A percentile compares a stretch with the other conserved stretches of the same genome.
These are phyloP conservation scores for Tricholaema leucomelas DNA, from an alignment of 2,113 vertebrate species.

Conservation along the genomic window DNA sequence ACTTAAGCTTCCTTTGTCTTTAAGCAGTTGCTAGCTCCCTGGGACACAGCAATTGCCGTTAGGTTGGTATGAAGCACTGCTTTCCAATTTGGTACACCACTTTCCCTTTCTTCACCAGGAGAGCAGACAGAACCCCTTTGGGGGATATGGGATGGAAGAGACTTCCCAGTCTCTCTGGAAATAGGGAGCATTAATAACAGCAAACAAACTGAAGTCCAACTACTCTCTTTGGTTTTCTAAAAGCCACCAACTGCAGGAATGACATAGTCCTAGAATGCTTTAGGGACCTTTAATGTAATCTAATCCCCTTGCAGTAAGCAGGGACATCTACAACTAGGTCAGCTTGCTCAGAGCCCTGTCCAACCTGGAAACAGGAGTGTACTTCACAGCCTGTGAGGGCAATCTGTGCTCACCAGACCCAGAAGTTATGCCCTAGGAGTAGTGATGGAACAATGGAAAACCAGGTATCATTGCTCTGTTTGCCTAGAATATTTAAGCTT, in stretches of 20 bases:
- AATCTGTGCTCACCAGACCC: not conserved
- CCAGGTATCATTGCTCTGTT: not conserved
- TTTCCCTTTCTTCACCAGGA: not conserved
- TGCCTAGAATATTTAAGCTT: not conserved
- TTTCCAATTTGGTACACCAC: not conserved
- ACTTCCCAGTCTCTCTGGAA: not conserved
- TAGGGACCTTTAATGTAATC: no score
- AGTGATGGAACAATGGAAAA: not conserved
- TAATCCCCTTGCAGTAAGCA: no score
- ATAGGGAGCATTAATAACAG: not conserved
- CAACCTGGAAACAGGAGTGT: not conserved
- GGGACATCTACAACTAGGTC: no score
- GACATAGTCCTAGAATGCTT: no score
- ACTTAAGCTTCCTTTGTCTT: not conserved
- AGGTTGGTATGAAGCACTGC: not conserved
- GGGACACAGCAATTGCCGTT: not conserved
- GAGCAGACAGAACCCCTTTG: not conserved
- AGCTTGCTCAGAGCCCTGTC: no score
- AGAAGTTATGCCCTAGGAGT: fast-evolving
- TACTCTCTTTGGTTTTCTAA: not conserved
- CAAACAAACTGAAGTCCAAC: not conserved
- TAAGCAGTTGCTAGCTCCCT: not conserved
- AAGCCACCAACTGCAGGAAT: not conserved
- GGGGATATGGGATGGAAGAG: not conserved
- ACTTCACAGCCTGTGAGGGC: not conserved